Conservation (phyloP, 2,888 invertebrate genomes). For the Acleris cristana region DNA sequence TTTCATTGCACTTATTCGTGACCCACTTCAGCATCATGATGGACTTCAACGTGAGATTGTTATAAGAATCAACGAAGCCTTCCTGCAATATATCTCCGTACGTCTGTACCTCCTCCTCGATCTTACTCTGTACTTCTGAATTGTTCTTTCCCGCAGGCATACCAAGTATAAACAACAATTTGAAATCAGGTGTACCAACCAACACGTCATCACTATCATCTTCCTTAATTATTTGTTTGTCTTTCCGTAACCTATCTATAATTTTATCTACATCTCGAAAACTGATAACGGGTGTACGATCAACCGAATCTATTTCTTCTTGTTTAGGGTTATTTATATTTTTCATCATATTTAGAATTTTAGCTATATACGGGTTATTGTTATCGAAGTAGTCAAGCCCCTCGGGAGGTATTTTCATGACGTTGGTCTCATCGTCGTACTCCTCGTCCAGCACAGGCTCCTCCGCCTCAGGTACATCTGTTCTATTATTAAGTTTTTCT, state of each 20-base stretch:
- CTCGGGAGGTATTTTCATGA: slow-evolving; percentile 77
- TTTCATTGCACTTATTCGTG: slow-evolving; percentile 85
- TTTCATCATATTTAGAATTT: slow-evolving; percentile 58
- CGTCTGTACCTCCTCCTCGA: slow-evolving; percentile 86
- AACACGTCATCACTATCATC: slow-evolving; percentile 36
- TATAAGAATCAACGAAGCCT: slow-evolving; percentile 92
- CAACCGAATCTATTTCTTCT: too few species aligned
- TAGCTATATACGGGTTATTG: slow-evolving; percentile 53
- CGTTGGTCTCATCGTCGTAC: slow-evolving; percentile 68
- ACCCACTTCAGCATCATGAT: slow-evolving; percentile 94
- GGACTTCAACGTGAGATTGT: slow-evolving; percentile 93
- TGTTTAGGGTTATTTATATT: slow-evolving; percentile 51
- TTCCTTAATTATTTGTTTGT: not conserved
- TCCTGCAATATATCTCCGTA: slow-evolving; percentile 93
- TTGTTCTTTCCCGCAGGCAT: slow-evolving; percentile 81
- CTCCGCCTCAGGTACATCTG: slow-evolving; percentile 50
- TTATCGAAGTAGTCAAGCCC: slow-evolving; percentile 54
- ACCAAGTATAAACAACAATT: slow-evolving; percentile 84
- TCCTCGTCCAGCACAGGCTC: slow-evolving; percentile 44
- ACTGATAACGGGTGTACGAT: too few species aligned
- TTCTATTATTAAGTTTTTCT: slow-evolving; percentile 58
- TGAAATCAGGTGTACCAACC: slow-evolving; percentile 58
- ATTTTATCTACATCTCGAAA: too few species aligned
- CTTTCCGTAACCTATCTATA: too few species aligned
- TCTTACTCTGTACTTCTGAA: slow-evolving; percentile 84